Percentiles rank a stretch among this genome's conserved stretches.
Evolutionary conservation across 2,888 invertebrate genomes (phyloP).

Genomic region (Cremastinae sp.): DNA sequence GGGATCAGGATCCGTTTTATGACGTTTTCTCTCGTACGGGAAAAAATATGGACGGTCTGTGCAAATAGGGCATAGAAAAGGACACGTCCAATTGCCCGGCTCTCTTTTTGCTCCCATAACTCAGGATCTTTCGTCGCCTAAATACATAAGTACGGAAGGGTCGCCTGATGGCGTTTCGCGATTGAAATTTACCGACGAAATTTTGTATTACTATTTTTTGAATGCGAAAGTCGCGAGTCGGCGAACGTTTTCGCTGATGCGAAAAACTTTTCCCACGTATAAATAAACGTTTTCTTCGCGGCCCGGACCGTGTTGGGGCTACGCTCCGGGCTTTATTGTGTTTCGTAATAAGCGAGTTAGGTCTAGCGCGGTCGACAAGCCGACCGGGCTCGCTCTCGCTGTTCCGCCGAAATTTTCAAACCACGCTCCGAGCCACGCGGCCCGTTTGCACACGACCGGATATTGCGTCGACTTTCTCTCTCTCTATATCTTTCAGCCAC

Average conservation of each 20-base stretch:
- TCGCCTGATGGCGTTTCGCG: no score
- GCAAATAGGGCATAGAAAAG: conserved; percentile 47
- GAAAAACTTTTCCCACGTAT: background rate
- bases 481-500: no score
- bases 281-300: conserved; percentile 17
- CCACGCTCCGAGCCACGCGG: conserved; percentile 56
- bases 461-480: conserved; percentile 23
- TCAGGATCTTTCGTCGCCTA: conserved; percentile 40
- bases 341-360: conserved; percentile 61
- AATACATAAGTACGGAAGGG: background rate
- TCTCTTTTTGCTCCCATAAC: conserved; percentile 41
- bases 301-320: conserved; percentile 9
- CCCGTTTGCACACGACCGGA: conserved; percentile 33
- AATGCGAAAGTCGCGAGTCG: no score
- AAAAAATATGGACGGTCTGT: conserved; percentile 54
- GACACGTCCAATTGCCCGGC: conserved; percentile 37
- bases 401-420: conserved; percentile 49
- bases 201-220: no score
- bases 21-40: conserved; percentile 23
- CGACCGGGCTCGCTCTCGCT: conserved; percentile 1
- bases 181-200: no score
- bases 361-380: conserved; percentile 49
- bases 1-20: conserved; percentile 68
- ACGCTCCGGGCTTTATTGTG: conserved; percentile 20
- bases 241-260: background rate